phyloP scores from a whole-genome alignment of 2,113 vertebrate species.

The Macrotus californicus region DNA sequence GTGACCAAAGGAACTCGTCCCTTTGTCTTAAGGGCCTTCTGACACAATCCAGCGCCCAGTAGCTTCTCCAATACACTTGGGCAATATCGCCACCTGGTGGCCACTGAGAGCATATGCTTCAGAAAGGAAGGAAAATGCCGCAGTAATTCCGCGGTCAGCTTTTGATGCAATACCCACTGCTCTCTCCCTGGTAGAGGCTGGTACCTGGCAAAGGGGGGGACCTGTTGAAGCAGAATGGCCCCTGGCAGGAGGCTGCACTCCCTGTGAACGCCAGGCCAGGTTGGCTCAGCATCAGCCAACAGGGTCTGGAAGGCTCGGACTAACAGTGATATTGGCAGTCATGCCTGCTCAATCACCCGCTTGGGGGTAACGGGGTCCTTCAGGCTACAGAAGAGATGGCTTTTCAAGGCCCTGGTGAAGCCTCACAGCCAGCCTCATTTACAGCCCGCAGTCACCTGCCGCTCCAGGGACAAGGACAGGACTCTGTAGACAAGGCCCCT shows the following conservation, averaged over 20 bases:
- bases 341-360: too few relatives aligned
- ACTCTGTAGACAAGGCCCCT: neutral
- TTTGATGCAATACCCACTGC: neutral
- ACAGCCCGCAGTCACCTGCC: neutral
- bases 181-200: neutral
- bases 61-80: neutral
- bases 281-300: neutral
- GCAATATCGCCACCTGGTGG: slow-evolving; percentile 52
- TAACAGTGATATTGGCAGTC: neutral
- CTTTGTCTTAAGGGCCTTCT: neutral
- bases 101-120: fast-evolving
- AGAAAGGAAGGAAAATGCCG: neutral
- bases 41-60: neutral
- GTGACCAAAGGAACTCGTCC: neutral
- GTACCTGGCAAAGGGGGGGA: neutral
- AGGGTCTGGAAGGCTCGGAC: neutral
- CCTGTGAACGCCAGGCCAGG: neutral
- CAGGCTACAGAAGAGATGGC: neutral
- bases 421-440: neutral
- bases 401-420: neutral
- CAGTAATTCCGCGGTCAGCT: fast-evolving
- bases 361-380: too few relatives aligned
- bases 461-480: neutral
- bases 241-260: neutral
- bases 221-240: neutral